Evolutionary conservation across 2,113 vertebrate genomes (phyloP), one percentile per base, ranked within the genome.

Genomic region (Dendropsophus ebraccatus): DNA sequence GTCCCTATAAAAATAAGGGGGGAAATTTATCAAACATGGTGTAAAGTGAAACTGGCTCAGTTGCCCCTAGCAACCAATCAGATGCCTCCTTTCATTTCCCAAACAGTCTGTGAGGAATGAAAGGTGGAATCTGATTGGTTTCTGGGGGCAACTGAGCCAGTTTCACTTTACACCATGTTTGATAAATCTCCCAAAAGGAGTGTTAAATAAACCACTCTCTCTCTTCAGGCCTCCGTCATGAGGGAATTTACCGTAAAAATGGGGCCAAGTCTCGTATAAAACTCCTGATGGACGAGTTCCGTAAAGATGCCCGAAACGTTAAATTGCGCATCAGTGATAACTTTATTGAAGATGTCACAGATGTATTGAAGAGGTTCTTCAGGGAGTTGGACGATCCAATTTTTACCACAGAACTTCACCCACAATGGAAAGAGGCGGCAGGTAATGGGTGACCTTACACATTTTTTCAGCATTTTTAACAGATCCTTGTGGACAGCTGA

Each of bases 281-380:
- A 72, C 92, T 95, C 35, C 94, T 99, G 88, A 96, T 99, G 96
- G 98, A 98, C 2, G 97, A 99, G 83, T 99, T 99, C 83, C 95
- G 98, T 10, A 94, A 93, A 65, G 98, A 99, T 0, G 98, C 98
- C 7, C 95, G 98, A 19, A 97, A 97, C 0, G 98, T 99, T 88
- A 98, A 98, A 76, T 94, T 99, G 67, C 94, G 97, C 21, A 98
- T 97, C 41, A 96, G 93, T 0, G 97, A 99, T 89, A 97, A 99
- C 92, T 99, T 99, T 88, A 97, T 99, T 0, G 98, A 99, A 89
- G 98, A 99, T 0, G 98, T 99, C 88, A 99, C 98, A 0, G 97
- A 99, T 0, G 98, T 98, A 6, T 93, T 99, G 11, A 99, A 99
- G 91, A 95, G 98, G 89, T 99, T 99, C 92, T 99, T 99, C 91